Evolutionary conservation across 2,797 vertebrate species (phyloP).

Genomic region (Morus bassanus): DNA sequence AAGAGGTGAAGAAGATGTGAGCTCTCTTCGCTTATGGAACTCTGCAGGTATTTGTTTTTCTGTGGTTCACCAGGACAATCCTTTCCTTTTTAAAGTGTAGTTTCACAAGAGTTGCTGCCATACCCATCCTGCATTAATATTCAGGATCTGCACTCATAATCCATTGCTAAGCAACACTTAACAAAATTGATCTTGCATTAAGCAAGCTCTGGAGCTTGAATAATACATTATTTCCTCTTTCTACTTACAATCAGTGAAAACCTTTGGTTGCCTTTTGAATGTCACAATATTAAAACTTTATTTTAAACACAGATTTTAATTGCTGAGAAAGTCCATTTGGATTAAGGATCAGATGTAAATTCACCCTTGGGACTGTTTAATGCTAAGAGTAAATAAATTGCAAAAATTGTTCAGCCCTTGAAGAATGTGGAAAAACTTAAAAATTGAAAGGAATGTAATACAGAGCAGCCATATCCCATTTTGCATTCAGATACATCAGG

Average conservation of each 20-base stretch:
- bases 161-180: slow-evolving; percentile 73
- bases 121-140: slow-evolving; percentile 40
- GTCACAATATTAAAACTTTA: slow-evolving; percentile 13
- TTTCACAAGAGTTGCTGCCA: slow-evolving; percentile 11
- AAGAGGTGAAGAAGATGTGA: neutral
- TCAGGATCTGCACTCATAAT: slow-evolving; percentile 53
- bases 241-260: slow-evolving; percentile 43
- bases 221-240: slow-evolving; percentile 64
- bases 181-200: slow-evolving; percentile 69
- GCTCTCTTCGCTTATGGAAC: neutral
- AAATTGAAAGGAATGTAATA: neutral
- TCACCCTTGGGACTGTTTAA: neutral
- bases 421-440: neutral
- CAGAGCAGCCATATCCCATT: neutral
- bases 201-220: slow-evolving; percentile 60
- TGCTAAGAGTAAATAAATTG: neutral
- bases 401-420: neutral
- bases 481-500: neutral
- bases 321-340: slow-evolving; percentile 16
- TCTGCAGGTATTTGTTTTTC: neutral
- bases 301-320: slow-evolving; percentile 36
- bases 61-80: neutral
- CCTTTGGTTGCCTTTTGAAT: slow-evolving; percentile 35
- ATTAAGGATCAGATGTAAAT: slow-evolving; percentile 24
- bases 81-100: neutral